phyloP scores from a whole-genome alignment of 2,797 vertebrate species.

The Enteromius anoplus region DNA sequence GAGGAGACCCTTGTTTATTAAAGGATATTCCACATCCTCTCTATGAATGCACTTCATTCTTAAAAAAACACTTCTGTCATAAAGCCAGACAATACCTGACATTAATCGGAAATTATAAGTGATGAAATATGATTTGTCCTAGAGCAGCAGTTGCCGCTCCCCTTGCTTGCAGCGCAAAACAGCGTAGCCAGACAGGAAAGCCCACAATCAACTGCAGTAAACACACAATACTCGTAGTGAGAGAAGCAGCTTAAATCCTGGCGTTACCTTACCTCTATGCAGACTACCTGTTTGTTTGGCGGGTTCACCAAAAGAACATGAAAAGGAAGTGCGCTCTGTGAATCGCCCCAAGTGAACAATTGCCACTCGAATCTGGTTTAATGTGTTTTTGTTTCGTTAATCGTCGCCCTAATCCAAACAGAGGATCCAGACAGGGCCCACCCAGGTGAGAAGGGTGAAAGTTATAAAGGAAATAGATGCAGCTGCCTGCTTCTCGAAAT shows the following conservation, averaged over 20 bases:
- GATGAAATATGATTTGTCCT: conserved; percentile 62
- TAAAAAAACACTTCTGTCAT: conserved; percentile 73
- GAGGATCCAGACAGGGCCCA: conserved; percentile 66
- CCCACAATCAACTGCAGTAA: conserved; percentile 63
- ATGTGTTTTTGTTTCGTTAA: conserved; percentile 63
- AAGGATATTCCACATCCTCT: conserved; percentile 64
- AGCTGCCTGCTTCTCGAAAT: conserved; percentile 61
- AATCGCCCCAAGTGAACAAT: conserved; percentile 62
- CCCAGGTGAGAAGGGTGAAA: conserved; percentile 59
- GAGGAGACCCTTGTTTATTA: conserved; percentile 33
- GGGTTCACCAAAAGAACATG: conserved; percentile 72
- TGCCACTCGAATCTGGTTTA: conserved; percentile 61
- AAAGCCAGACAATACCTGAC: conserved; percentile 64
- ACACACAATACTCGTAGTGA: conserved; percentile 62
- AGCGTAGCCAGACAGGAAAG: conserved; percentile 67
- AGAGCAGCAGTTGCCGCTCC: conserved; percentile 35
- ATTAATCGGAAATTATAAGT: conserved; percentile 56
- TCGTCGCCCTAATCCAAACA: conserved; percentile 67
- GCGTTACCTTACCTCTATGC: conserved; percentile 69
- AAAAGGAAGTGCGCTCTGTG: conserved; percentile 73
- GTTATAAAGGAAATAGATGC: conserved; percentile 57
- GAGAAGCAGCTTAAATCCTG: conserved; percentile 66
- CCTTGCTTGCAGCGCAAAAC: conserved; percentile 58
- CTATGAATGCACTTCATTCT: conserved; percentile 14
- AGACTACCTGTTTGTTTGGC: conserved; percentile 69